Percentiles rank a stretch among this genome's conserved stretches.
Conservation (phyloP, 2,888 invertebrate genomes). For the Xestia ashworthii region DNA sequence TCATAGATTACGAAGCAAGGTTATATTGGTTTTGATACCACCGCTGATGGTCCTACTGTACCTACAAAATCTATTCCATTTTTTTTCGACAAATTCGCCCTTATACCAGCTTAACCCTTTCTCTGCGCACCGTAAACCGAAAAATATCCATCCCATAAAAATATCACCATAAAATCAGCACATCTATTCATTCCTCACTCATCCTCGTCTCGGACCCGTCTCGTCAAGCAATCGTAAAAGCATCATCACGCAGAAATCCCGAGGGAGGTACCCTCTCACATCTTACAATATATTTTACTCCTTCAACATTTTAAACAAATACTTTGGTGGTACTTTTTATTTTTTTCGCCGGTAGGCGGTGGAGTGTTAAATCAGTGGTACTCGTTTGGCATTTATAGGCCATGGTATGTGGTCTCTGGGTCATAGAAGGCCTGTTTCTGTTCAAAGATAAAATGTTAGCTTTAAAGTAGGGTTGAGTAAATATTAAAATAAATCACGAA, state of each 20-base stretch:
- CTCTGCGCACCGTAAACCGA: neutral
- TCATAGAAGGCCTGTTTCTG: slow-evolving; percentile 18
- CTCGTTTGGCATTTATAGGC: slow-evolving; percentile 56
- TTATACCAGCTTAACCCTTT: slow-evolving; percentile 1
- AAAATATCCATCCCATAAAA: slow-evolving; percentile 11
- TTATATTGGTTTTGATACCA: no score
- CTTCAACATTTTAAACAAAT: slow-evolving; percentile 81
- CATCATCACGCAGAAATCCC: slow-evolving; percentile 73
- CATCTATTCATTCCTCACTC: slow-evolving; percentile 69
- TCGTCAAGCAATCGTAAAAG: slow-evolving; percentile 73
- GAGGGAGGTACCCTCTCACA: slow-evolving; percentile 64
- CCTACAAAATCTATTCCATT: neutral
- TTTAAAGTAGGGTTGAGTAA: neutral
- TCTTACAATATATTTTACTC: slow-evolving; percentile 66
- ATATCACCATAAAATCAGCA: slow-evolving; percentile 66
- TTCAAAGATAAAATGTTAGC: neutral
- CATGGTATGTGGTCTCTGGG: slow-evolving; percentile 52
- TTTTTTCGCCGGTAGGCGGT: slow-evolving; percentile 48
- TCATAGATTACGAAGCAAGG: no score
- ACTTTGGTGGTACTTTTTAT: slow-evolving; percentile 55
- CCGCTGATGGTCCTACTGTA: neutral
- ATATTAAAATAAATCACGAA: no score
- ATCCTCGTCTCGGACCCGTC: slow-evolving; percentile 56
- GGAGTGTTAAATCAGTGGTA: slow-evolving; percentile 48
- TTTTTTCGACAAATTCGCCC: neutral